Base-by-base conservation (phyloP, 1,140 invertebrate species). In the Maniola jurtina region DNA sequence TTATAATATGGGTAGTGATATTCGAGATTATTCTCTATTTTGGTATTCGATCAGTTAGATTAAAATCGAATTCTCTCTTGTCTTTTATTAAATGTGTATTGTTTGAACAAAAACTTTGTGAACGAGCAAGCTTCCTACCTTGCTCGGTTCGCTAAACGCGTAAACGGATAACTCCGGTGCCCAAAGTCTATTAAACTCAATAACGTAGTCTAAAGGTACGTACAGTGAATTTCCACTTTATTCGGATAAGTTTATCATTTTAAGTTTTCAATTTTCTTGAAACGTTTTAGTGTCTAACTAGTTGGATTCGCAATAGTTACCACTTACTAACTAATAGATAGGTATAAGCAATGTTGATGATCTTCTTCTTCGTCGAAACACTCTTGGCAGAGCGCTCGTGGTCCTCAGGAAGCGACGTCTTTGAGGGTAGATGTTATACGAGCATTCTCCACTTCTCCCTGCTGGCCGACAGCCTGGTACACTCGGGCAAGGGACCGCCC, bases 101-200 rank as follows among this genome's bases (percentile, higher is more conserved):
- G 11, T 16, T 52, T 16, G 14, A 25, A 16, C 7, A 52, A 52
- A 16, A 52, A 16, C 16, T 16, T 52, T 9, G 16, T 48, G 38
- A 48, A 14, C 14, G n/a, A 15, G 5, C 11, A 15, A 48, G 48
- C 16, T 52, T 52, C 5, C 14, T 11, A 25, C 15, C 33, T 14
- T 16, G 10, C 14, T 58, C 6, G 14, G 13, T 25, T 16, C 48
- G 14, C 48, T 16, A 25, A 52, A 52, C 10, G 48, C 8, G 9
- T 58, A 14, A 38, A 25, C 25, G 25, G 13, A 42, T 45, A 40
- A 11, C 35, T 59, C 13, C 42, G 16, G 25, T 60, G 15, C 15
- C 25, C 11, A 47, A 33, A 60, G 13, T 13, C 42, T 45, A 60
- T 60, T 52, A 52, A 52, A 25, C 14, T 52, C 10, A 25, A 52